These are phyloP conservation scores for Synanthedon tipuliformis DNA, from an alignment of 2,888 invertebrate species.

Conservation along the genomic window DNA sequence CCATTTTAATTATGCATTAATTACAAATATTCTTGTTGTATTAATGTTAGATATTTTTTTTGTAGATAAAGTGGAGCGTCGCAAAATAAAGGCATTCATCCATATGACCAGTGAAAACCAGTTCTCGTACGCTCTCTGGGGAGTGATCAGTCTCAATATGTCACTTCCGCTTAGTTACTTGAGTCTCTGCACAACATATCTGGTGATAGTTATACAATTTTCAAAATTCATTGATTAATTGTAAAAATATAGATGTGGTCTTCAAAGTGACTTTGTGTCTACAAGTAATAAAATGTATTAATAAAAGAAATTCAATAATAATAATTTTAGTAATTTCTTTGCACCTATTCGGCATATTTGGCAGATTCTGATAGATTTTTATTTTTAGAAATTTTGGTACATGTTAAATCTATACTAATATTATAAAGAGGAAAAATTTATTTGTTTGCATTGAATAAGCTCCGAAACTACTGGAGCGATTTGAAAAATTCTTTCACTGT, in stretches of 20 bases:
- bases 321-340: background rate
- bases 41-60: background rate
- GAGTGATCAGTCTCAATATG: slow-evolving; percentile 48
- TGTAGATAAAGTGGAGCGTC: slow-evolving; percentile 36
- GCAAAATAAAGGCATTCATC: slow-evolving; percentile 47
- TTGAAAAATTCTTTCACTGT: too few relatives aligned
- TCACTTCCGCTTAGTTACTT: slow-evolving; percentile 47
- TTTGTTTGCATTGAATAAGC: too few relatives aligned
- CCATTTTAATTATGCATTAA: too few relatives aligned
- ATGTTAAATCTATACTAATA: too few relatives aligned
- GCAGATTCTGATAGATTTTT: too few relatives aligned
- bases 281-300: background rate
- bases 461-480: too few relatives aligned
- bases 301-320: background rate
- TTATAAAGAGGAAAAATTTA: too few relatives aligned
- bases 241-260: background rate
- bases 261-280: background rate
- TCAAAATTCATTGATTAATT: slow-evolving; percentile 48
- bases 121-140: slow-evolving; percentile 43
- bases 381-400: too few relatives aligned
- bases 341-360: too few relatives aligned
- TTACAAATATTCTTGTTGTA: too few relatives aligned
- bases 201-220: slow-evolving; percentile 54
- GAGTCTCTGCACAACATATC: slow-evolving; percentile 48
- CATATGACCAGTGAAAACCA: slow-evolving; percentile 42